Evolutionary conservation across 2,113 vertebrate species (phyloP), one percentile per base, ranked within the genome.

Genomic region (Thunnus maccoyii): DNA sequence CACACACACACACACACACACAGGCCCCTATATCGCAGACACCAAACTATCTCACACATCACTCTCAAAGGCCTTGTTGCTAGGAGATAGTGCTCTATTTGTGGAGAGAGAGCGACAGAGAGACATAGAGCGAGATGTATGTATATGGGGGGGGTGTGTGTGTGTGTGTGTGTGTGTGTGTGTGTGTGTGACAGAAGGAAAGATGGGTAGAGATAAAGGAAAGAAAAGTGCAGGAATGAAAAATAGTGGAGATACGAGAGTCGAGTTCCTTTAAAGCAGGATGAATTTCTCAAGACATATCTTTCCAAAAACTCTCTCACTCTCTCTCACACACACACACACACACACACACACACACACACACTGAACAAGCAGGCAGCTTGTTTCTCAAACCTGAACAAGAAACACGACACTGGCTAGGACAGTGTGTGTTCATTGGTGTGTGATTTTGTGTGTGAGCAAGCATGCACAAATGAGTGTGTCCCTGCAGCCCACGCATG

Each of bases 81-180:
- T 92, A 92, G 85, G 91, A 87, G 87, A 92, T 92, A 86, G 83
- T 75, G 78, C 85, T 80, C 89, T 92, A 90, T 92, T 92, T 90
- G 80, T 86, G 78, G 81, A 84, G 89, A 84, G 84, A 69, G 36
- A 41, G 36, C 7, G 36, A 41, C 36, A 41, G 68, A 82, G 55
- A 82, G 75, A 83, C 63, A 86, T 25, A 79, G 51, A 72, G 66
- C 27, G 41, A 72, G 62, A 72, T 51, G 52, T 50, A 50, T 7
- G 12, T 50, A 62, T 20, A 17, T 32, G 17, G 48, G 12, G 36
- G 16, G 32, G 10, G 12, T 52, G n/a, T 22, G 12, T 14, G 13
- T 36, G 36, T 68, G 25, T 18, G 27, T 58, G 54, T 30, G 65
- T 32, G 71, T n/a, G 46, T 32, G 36, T 0, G 46, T 10, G 30